Evolutionary conservation across 2,113 vertebrate genomes (phyloP), one percentile per base, ranked within the genome.

Genomic region (Tympanuchus pallidicinctus): DNA sequence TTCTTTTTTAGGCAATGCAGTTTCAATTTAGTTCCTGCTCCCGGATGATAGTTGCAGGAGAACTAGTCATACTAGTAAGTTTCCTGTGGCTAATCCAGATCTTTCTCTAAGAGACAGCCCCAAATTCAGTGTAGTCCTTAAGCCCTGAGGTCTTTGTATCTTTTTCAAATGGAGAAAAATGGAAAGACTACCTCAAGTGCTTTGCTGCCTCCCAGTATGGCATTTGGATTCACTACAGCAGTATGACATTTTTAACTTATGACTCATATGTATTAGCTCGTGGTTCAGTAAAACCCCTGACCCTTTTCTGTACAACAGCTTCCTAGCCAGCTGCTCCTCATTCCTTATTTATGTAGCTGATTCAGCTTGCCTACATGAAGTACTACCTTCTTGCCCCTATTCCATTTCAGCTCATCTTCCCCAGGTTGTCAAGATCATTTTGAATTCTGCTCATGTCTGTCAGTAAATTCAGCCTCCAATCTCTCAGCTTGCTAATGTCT

Each of bases 291-390:
- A 69, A 90, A 60, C 79, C 86, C 38, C 72, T 95, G 93, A 93
- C 92, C 90, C 92, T 94, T 88, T 88, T 60, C 88, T 90, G 79
- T 95, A 5, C 43, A 88, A 88, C 90, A 88, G 95, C 75, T 94
- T 95, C 86, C 86, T 60, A 93, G 82, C 82, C 90, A 93, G 94
- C 85, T 93, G 93, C 86, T 95, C 76, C 86, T 93, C 88, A 67
- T 95, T 56, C 72, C 80, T 96, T 91, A 92, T 93, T 96, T 91
- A 95, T 90, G 73, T 72, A 67, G 86, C 88, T 94, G 93, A 93
- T 82, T 95, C 92, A 93, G 86, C 88, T 90, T 93, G 90, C 76
- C 76, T 81, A 83, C 2, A 1, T 86, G 82, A 81, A 83, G 72
- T 24, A 67, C 22, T 28, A 32, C 32, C 60, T 28, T 42, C 60